Percentiles rank a stretch among this genome's conserved stretches.
phyloP scores from a whole-genome alignment of 2,113 vertebrate species.

The Vombatus ursinus region DNA sequence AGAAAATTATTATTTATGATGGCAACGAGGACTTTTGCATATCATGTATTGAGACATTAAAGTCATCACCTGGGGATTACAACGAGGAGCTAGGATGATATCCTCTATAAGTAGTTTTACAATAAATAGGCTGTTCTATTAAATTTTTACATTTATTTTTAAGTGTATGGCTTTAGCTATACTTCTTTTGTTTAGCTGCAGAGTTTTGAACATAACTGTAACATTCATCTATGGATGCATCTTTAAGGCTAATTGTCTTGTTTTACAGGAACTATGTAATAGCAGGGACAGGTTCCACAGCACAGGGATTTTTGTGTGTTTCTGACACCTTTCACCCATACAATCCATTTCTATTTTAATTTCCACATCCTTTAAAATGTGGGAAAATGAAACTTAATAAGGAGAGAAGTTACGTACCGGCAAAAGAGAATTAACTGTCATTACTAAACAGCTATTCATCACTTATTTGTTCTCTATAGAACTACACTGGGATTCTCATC shows the following conservation, averaged over 20 bases:
- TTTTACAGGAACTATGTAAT: background rate
- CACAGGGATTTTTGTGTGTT: background rate
- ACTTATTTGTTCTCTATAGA: background rate
- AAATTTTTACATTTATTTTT: slow-evolving; percentile 11
- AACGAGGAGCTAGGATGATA: background rate
- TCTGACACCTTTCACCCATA: slow-evolving; percentile 6
- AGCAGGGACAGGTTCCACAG: background rate
- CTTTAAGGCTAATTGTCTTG: slow-evolving; percentile 4
- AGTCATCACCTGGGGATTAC: background rate
- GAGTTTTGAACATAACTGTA: slow-evolving; percentile 44
- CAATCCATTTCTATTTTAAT: background rate
- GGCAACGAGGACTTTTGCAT: background rate
- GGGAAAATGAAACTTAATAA: background rate
- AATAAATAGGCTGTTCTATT: slow-evolving; percentile 11
- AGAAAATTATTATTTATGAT: background rate
- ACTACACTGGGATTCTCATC: background rate
- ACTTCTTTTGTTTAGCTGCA: slow-evolving; percentile 1
- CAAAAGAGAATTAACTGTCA: background rate
- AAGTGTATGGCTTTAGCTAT: slow-evolving; percentile 13
- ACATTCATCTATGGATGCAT: background rate
- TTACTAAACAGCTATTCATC: background rate
- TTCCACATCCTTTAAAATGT: background rate
- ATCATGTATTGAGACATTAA: background rate
- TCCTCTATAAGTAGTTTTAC: background rate
- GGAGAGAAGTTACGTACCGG: background rate